Conservation (phyloP, 2,113 vertebrate genomes). For the Hystrix brachyura region DNA sequence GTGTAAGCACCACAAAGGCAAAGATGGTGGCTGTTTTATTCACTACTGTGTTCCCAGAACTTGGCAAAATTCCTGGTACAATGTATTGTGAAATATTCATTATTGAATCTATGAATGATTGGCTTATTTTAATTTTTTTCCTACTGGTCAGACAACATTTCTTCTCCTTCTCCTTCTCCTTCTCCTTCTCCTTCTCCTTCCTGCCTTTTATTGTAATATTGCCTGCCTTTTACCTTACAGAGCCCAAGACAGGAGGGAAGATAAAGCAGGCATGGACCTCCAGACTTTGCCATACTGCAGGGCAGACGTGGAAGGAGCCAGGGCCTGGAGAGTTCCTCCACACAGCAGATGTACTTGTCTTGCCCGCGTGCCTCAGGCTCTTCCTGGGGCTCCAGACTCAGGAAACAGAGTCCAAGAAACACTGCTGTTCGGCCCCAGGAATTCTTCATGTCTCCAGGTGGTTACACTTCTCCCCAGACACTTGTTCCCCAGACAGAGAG, state of each 20-base stretch:
- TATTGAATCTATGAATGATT: slow-evolving; percentile 34
- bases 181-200: too few species aligned
- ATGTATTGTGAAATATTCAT: neutral
- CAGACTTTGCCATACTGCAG: neutral
- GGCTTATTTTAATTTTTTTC: slow-evolving; percentile 9
- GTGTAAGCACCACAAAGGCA: neutral
- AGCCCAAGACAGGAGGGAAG: neutral
- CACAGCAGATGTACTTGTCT: neutral
- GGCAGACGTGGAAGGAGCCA: accelerated
- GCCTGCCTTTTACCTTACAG: too few species aligned
- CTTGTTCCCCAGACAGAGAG: accelerated
- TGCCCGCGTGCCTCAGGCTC: neutral
- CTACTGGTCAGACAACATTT: neutral
- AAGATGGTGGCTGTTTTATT: neutral
- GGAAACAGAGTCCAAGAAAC: neutral
- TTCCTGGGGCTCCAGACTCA: neutral
- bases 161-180: neutral
- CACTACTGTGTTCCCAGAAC: neutral
- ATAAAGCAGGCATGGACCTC: neutral
- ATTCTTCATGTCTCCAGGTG: accelerated
- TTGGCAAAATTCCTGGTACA: neutral
- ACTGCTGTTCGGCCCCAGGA: neutral
- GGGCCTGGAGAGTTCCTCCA: neutral
- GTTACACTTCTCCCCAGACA: neutral
- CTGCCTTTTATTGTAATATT: too few species aligned